Conservation (phyloP, 2,113 vertebrate genomes). For the Myotis lucifugus region DNA sequence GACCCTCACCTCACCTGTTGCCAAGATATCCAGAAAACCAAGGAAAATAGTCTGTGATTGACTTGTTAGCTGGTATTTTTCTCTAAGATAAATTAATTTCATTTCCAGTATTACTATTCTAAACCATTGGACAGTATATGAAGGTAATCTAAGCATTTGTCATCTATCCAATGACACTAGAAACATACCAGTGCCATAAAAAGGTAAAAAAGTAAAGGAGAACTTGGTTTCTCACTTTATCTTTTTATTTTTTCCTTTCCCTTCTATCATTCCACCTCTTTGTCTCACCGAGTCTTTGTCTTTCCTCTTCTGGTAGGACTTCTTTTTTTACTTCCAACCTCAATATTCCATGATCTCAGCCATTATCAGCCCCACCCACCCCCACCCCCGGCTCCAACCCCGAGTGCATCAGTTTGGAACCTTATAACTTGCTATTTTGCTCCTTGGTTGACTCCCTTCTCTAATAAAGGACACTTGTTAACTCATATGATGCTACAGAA, state of each 20-base stretch:
- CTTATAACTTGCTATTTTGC: not conserved
- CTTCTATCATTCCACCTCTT: not conserved
- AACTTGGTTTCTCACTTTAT: not conserved
- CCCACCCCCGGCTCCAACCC: not conserved
- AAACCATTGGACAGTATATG: not conserved
- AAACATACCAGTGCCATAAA: not conserved
- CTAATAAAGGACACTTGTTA: not conserved
- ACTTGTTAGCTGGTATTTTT: not conserved
- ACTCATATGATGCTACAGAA: not conserved
- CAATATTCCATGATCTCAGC: fast-evolving
- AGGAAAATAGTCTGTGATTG: not conserved
- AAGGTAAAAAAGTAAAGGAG: not conserved
- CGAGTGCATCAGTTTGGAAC: not conserved
- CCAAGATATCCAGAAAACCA: not conserved
- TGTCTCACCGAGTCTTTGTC: not conserved
- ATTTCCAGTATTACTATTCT: not conserved
- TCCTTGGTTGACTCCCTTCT: not conserved
- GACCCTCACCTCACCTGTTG: not conserved
- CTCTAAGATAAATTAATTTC: not conserved
- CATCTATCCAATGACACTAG: not conserved
- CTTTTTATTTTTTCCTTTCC: not conserved
- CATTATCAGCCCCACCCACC: not conserved
- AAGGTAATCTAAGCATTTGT: not conserved
- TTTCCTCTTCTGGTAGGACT: not conserved
- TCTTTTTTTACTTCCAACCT: not conserved